Percentiles rank a stretch among this genome's conserved stretches.
Evolutionary conservation across 92 coral and sea anemone species (phyloP).

Genomic region (Galaxea fascicularis): DNA sequence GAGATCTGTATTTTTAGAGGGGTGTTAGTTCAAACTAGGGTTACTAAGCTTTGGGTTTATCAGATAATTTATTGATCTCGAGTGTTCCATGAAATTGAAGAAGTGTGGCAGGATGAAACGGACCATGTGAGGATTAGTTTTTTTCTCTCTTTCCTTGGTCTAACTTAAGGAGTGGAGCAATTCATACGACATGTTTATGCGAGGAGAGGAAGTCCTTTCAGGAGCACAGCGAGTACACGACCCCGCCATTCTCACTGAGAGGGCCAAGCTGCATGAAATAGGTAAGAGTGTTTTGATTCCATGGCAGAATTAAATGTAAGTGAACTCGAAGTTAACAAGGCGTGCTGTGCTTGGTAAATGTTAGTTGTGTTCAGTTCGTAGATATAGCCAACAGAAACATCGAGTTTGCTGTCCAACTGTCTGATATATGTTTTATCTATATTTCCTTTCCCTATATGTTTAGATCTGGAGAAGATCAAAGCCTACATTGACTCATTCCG

Average conservation of each 20-base stretch:
- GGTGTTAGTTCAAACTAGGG: too few species aligned
- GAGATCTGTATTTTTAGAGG: too few species aligned
- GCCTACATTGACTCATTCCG: constrained; percentile 99
- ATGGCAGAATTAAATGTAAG: too few species aligned
- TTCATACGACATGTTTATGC: constrained; percentile 99
- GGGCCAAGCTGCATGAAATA: constrained; percentile 88
- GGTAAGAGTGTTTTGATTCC: too few species aligned
- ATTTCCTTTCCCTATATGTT: neutral
- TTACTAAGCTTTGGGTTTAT: too few species aligned
- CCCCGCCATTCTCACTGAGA: constrained; percentile 85
- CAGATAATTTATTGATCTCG: too few species aligned
- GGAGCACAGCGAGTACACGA: constrained; percentile 99
- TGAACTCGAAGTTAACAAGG: too few species aligned
- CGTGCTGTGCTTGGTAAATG: too few species aligned
- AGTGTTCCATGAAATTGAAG: too few species aligned
- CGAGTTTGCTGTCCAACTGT: neutral
- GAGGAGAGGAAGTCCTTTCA: constrained; percentile 96
- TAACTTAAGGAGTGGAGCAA: constrained; percentile 82
- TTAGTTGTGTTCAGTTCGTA: too few species aligned
- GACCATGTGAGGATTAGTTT: neutral
- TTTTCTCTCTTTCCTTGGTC: neutral
- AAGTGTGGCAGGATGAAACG: too few species aligned
- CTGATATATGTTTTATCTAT: neutral
- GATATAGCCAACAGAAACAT: too few species aligned
- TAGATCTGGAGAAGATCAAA: constrained; percentile 93